These are phyloP conservation scores for Epinephelus lanceolatus DNA, from an alignment of 2,113 vertebrate genomes.

Conservation along the genomic window DNA sequence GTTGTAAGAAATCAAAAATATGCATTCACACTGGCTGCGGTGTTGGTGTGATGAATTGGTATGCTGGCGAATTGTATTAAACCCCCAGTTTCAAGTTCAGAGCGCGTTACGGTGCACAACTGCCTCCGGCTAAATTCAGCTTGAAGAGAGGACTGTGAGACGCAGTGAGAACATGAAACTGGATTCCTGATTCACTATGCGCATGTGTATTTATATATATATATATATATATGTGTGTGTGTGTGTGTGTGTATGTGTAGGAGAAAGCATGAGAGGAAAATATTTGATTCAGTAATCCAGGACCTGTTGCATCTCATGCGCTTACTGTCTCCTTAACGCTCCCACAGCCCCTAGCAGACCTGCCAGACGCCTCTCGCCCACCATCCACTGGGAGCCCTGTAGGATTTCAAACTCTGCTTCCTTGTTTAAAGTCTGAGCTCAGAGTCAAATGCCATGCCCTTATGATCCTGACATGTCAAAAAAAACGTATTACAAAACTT, in stretches of 20 bases:
- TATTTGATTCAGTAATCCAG: conserved; percentile 52
- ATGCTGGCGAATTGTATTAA: conserved; percentile 29
- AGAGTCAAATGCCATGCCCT: neutral
- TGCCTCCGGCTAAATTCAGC: conserved; percentile 36
- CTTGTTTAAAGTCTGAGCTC: conserved; percentile 4
- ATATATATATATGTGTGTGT: neutral
- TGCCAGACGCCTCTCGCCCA: conserved; percentile 18
- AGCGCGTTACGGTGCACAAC: conserved; percentile 2
- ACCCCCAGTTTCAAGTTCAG: conserved; percentile 17
- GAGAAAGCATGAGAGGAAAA: conserved; percentile 19
- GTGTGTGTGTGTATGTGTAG: neutral
- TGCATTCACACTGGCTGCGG: neutral
- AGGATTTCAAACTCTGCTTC: conserved; percentile 27
- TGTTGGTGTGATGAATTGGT: neutral
- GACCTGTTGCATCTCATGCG: conserved; percentile 45
- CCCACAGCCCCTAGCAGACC: conserved; percentile 8
- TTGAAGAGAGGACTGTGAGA: conserved; percentile 3
- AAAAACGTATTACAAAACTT: neutral
- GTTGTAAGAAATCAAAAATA: conserved; percentile 2
- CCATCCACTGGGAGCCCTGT: conserved; percentile 12
- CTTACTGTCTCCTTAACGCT: conserved; percentile 10
- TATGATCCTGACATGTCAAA: neutral
- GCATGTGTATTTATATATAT: neutral
- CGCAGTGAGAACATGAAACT: neutral
- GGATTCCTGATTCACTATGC: conserved; percentile 5